These are phyloP conservation scores for Camponotus floridanus DNA, from an alignment of 1,140 invertebrate genomes.

Conservation along the genomic window DNA sequence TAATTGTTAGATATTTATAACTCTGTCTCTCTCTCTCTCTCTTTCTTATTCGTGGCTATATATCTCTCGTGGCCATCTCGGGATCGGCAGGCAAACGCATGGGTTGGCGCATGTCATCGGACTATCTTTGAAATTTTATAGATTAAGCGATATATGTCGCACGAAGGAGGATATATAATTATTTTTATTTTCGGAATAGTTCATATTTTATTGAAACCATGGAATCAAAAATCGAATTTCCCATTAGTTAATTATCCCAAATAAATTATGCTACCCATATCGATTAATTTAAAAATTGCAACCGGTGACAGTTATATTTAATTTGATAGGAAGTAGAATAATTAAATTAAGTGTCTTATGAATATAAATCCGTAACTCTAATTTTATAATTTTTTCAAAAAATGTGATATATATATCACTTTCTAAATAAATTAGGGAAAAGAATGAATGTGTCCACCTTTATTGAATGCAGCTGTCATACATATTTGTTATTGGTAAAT, in stretches of 20 bases:
- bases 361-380: background rate
- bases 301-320: background rate
- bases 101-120: background rate
- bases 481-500: background rate
- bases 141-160: background rate
- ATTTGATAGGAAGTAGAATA: background rate
- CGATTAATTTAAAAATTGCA: background rate
- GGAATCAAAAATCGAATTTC: background rate
- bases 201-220: background rate
- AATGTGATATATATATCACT: background rate
- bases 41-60: slow-evolving; percentile 32
- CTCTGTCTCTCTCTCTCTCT: too few relatives aligned
- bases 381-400: background rate
- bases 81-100: background rate
- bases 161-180: background rate
- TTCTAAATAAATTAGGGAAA: background rate
- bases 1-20: slow-evolving; percentile 60
- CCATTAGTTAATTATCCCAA: background rate
- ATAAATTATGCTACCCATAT: background rate
- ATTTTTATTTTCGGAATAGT: background rate
- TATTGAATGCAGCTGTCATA: background rate
- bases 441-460: background rate
- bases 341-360: background rate
- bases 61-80: slow-evolving; percentile 31
- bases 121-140: slow-evolving; percentile 30